Base-by-base conservation (phyloP, 2,888 invertebrate genomes). In the Notocelia uddmanniana region DNA sequence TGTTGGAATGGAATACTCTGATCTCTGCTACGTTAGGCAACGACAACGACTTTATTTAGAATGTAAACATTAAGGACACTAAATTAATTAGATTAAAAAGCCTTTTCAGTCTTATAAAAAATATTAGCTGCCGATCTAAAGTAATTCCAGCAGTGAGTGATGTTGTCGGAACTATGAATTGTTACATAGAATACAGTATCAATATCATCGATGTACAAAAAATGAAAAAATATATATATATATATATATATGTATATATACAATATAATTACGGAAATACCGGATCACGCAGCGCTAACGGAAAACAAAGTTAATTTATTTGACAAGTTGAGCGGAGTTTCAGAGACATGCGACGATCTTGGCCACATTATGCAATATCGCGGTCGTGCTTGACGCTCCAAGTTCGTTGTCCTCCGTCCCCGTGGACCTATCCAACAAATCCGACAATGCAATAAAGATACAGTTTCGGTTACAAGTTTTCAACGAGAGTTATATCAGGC, bases 381-480 rank as follows among this genome's bases (percentile, higher is more conserved):
- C 45, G 34, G 59, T 67, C 31, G 67, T 21, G 52, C 48, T 64
- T 66, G 66, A 15, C 59, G 54, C 48, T 31, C 48, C 58, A 73
- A 58, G 74, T 68, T 74, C 74, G 71, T 75, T 78, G 80, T 73
- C 76, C 78, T 76, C 74, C 75, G 62, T 74, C 60, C 78, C 74
- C 75, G 71, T 68, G 58, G 71, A 10, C 41, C 77, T 76, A 79
- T 79, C 81, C 78, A 77, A 78, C 74, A 57, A 63, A 79, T 79
- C 81, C 78, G 78, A 78, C 74, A 57, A 63, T 75, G 73, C 69
- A 77, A 81, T 75, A 74, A 81, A 74, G 80, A 88, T 82, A 63
- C 15, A 52, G 48, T 63, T 63, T 63, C n/a, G 34, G 34, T 50
- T 21, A 50, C 63, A 63, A 19, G 10, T 31, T 31, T 6, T 8